A percentile compares a stretch with the other conserved stretches of the same genome.
Conservation (phyloP, 2,113 vertebrate genomes). For the Cricetomys ansorgei region DNA sequence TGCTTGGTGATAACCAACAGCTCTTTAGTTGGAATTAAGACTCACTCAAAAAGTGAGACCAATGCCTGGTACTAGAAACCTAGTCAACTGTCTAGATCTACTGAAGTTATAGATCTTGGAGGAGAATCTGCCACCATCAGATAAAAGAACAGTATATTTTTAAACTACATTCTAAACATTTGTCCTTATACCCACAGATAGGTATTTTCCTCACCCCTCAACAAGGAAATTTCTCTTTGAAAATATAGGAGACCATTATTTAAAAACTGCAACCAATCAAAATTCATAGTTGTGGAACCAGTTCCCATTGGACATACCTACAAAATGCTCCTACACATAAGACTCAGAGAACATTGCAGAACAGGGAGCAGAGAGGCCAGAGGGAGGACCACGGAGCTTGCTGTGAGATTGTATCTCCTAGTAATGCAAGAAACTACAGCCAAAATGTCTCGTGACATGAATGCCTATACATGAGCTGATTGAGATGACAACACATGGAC, state of each 20-base stretch:
- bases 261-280: background rate
- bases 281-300: background rate
- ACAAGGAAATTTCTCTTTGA: background rate
- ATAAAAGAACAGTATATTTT: background rate
- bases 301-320: background rate
- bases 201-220: background rate
- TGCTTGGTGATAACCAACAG: background rate
- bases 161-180: background rate
- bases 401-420: background rate
- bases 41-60: background rate
- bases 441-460: background rate
- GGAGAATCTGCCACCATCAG: background rate
- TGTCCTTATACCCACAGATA: background rate
- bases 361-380: background rate
- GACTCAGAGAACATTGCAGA: background rate
- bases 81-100: background rate
- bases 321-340: background rate
- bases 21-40: background rate
- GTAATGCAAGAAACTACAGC: background rate
- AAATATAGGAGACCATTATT: background rate
- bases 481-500: background rate
- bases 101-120: background rate
- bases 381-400: too few relatives aligned
- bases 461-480: background rate
- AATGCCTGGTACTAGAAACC: background rate